Evolutionary conservation across 1,140 invertebrate species (phyloP), one percentile per base, ranked within the genome.

Genomic region (Chlorops oryzae): DNA sequence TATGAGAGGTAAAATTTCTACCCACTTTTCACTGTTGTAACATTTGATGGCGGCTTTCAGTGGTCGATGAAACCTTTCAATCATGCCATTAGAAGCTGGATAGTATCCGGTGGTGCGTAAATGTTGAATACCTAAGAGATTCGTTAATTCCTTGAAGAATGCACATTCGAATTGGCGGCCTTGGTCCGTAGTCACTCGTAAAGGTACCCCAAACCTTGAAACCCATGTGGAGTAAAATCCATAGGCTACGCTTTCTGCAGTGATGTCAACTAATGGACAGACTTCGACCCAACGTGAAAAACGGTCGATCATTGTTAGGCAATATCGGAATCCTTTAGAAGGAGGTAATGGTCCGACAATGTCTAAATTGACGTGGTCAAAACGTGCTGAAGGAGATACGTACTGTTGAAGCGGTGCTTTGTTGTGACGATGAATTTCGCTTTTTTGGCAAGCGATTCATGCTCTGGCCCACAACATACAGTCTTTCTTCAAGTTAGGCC

Each of bases 1-100:
- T 3, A 77, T 66, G 1, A 62, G 50, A 2, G 75, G 72, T 5
- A 78, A 55, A 1, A 43, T 20, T 21, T 65, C 54, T 2, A 55
- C 50, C 73, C 74, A 77, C 9, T 48, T 21, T 18, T 24, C 47
- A 2, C 45, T 55, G 3, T 52, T 20, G 39, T 63, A 58, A 22
- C 62, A 66, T 43, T 51, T 65, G 4, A 51, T 38, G 20, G 49
- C 41, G 7, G 42, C 32, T 21, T 45, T 51, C 12, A 51, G 22
- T 2, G 21, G 12, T 1, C 74, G 54, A 49, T 76, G 74, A 35
- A 65, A 63, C 3, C 74, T 49, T 47, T 77, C 73, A 3, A 76
- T 57, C 55, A 74, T 61, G 0, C 73, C 72, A 44, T 75, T 74
- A 23, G 65, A 53, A 17, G 49, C 44, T 7, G 73, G 71, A 44